Conservation (phyloP, 2,113 vertebrate genomes). For the Psittacara wagleri region DNA sequence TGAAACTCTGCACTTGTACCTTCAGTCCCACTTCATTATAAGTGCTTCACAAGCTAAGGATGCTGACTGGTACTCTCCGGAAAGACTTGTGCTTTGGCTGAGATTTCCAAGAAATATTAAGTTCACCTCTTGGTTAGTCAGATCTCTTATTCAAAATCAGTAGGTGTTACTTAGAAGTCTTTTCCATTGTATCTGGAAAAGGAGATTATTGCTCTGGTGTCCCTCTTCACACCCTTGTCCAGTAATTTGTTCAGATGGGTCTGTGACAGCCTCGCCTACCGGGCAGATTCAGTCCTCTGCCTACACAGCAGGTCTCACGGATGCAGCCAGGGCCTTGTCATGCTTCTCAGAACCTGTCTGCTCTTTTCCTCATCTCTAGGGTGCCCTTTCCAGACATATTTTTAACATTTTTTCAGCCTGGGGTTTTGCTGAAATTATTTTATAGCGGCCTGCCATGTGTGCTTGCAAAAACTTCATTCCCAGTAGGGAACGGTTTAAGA, state of each 20-base stretch:
- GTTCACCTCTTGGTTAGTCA: not conserved
- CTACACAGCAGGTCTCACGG: accelerated
- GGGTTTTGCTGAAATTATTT: not conserved
- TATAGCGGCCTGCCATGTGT: not conserved
- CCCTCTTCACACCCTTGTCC: not conserved
- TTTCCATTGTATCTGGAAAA: not conserved
- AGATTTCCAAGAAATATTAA: not conserved
- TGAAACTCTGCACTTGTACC: not conserved
- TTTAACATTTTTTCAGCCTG: not conserved
- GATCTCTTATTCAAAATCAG: not conserved
- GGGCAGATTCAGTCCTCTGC: not conserved
- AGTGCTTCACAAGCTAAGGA: not conserved
- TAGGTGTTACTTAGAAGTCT: not conserved
- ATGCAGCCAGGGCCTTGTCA: not conserved
- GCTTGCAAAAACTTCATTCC: not conserved
- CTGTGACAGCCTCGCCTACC: not conserved
- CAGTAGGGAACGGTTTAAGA: not conserved
- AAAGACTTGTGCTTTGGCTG: not conserved
- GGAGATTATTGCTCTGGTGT: not conserved
- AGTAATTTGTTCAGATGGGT: not conserved
- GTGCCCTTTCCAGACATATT: not conserved
- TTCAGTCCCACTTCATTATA: not conserved
- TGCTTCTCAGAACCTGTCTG: accelerated
- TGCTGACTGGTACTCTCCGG: not conserved
- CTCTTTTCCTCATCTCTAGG: not conserved